Conservation (phyloP, 2,113 vertebrate genomes). For the Heterotis niloticus region DNA sequence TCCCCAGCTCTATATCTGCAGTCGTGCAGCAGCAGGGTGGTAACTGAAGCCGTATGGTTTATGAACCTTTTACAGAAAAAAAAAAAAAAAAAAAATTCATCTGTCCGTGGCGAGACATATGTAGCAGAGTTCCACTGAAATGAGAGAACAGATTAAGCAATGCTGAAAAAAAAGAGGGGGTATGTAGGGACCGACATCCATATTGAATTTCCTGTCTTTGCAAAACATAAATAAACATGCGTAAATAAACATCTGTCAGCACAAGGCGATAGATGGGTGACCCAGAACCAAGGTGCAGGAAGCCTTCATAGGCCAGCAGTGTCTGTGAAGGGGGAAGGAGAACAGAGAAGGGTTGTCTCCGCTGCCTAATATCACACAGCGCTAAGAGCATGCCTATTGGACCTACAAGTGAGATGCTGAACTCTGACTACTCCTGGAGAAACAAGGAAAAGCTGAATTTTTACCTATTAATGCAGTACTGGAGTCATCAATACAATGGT, state of each 20-base stretch:
- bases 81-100: not conserved
- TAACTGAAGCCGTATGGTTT: constrained; percentile 5
- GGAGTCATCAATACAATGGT: no score
- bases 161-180: not conserved
- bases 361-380: not conserved
- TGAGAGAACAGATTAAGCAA: constrained; percentile 7
- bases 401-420: no score
- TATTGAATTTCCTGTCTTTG: constrained; percentile 5
- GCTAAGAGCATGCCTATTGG: no score
- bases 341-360: not conserved
- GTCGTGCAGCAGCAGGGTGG: not conserved
- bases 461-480: no score
- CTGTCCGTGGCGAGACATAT: not conserved
- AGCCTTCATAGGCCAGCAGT: not conserved
- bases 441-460: no score
- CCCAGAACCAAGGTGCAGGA: constrained; percentile 2
- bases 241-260: not conserved
- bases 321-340: constrained; percentile 1
- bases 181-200: not conserved
- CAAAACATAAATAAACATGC: constrained; percentile 14
- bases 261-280: not conserved
- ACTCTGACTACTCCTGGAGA: no score
- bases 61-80: not conserved
- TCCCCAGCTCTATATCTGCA: not conserved
- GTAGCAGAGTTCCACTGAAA: not conserved